A percentile compares a stretch with the other conserved stretches of the same genome.
Conservation (phyloP, 2,113 vertebrate genomes). For the Pao palembangensis region DNA sequence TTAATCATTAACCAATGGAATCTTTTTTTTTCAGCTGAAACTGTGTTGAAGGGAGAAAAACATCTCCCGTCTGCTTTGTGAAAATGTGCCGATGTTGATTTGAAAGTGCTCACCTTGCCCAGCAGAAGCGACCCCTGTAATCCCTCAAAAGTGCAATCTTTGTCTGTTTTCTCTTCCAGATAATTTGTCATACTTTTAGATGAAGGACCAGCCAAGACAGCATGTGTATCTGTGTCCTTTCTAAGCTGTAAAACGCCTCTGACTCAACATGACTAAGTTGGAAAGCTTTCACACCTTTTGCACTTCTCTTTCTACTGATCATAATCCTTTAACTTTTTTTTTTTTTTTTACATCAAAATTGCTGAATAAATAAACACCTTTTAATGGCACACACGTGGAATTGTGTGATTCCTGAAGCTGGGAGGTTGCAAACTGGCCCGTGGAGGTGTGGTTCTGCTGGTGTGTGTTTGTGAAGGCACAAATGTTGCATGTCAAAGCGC, state of each 20-base stretch:
- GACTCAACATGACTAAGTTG: slow-evolving; percentile 50
- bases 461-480: slow-evolving; percentile 42
- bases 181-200: slow-evolving; percentile 79
- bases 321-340: slow-evolving; percentile 39
- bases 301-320: slow-evolving; percentile 55
- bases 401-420: slow-evolving; percentile 58
- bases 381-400: slow-evolving; percentile 52
- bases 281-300: slow-evolving; percentile 60
- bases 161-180: slow-evolving; percentile 74
- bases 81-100: slow-evolving; percentile 7
- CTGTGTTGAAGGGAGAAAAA: too few relatives aligned
- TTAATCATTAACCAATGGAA: background rate
- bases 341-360: slow-evolving; percentile 47
- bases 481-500: slow-evolving; percentile 34
- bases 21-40: background rate
- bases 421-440: slow-evolving; percentile 22
- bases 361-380: slow-evolving; percentile 69
- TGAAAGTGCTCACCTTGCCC: slow-evolving; percentile 29
- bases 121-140: slow-evolving; percentile 31
- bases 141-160: slow-evolving; percentile 58
- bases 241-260: slow-evolving; percentile 52
- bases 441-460: background rate
- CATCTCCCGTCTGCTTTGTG: background rate
- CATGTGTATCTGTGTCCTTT: slow-evolving; percentile 62
- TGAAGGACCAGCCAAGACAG: slow-evolving; percentile 65